Base-by-base conservation (phyloP, 2,797 vertebrate genomes). In the Danio jaintianensis region DNA sequence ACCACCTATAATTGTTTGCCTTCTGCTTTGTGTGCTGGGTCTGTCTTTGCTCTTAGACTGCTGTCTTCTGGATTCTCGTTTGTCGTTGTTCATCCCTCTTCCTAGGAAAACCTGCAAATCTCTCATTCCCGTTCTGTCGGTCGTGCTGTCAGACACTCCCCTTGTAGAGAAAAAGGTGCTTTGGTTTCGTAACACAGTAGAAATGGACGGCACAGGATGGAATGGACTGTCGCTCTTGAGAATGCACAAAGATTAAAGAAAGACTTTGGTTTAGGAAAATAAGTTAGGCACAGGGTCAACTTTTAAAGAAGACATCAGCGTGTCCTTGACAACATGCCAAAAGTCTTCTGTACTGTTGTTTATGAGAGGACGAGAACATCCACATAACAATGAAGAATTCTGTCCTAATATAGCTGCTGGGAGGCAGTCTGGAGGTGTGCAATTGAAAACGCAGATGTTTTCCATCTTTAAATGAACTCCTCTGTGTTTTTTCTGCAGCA, bases 391-490 rank as follows among this genome's bases (percentile, higher is more conserved):
- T 22, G 67, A 77, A 82, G 83, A 58, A 80, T 56, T 69, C 76
- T 90, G 85, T 86, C 90, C 90, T 89, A 89, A 91, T 89, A 91
- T 89, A 91, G 90, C 85, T 88, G 36, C 83, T 67, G 83, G 64
- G 85, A 73, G n/a, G 79, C 75, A 58, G 43, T 36, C 16, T 45
- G 43, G 16, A 47, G 55, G 81, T 66, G 18, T 80, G 77, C 62
- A n/a, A 76, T 79, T 77, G 61, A 53, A 18, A 45, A 15, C 53
- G 4, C 48, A 79, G 62, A 38, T 55, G 66, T 53, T 73, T 73
- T 71, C 58, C 42, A 38, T 55, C 55, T 73, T 76, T 75, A 68
- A 15, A 76, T 83, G 70, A 78, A 18, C 42, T 72, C 79, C 62
- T 70, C 59, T 48, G 47, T 52, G 50, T 71, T 10, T 72, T 82